Conservation (phyloP, 2,797 vertebrate species). For the Tinamus major region DNA sequence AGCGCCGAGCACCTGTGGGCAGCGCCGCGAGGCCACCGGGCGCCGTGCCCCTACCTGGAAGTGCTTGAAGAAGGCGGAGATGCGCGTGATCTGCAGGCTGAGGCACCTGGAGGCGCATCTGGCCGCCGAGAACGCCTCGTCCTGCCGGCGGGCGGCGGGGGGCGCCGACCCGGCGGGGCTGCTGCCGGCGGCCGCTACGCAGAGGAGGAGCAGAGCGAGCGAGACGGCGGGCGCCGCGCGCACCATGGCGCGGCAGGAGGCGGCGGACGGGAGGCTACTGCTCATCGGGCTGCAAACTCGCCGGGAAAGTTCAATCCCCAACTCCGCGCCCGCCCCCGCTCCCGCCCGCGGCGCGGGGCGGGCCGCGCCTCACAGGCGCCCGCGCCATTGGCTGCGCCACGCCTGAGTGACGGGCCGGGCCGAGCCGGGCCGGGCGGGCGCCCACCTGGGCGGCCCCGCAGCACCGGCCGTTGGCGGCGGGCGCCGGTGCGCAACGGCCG, state of each 20-base stretch:
- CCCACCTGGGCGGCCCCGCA: background rate
- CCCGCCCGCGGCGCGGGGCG: constrained; percentile 72
- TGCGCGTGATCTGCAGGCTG: constrained; percentile 96
- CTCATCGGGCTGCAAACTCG: constrained; percentile 52
- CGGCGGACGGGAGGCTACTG: background rate
- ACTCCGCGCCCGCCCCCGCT: constrained; percentile 49
- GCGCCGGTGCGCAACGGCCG: background rate
- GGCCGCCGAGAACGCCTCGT: constrained; percentile 88
- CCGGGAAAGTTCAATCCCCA: constrained; percentile 77
- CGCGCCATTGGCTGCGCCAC: constrained; percentile 80
- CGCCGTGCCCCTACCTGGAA: constrained; percentile 85
- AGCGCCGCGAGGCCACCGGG: background rate
- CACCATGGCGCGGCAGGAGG: constrained; percentile 80
- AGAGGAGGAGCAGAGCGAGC: constrained; percentile 81
- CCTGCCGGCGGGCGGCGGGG: constrained; percentile 83
- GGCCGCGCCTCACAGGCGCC: constrained; percentile 68
- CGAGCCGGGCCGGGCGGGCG: background rate
- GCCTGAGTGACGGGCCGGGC: constrained; percentile 78
- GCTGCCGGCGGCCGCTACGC: constrained; percentile 84
- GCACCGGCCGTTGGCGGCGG: background rate
- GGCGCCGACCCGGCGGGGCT: constrained; percentile 74
- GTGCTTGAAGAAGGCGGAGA: constrained; percentile 92
- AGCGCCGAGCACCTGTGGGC: no score
- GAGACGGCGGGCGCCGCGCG: constrained; percentile 76
- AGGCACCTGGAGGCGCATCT: constrained; percentile 94